Percentiles rank a stretch among this genome's conserved stretches.
Evolutionary conservation across 2,113 vertebrate genomes (phyloP).

Genomic region (Thermophis baileyi): DNA sequence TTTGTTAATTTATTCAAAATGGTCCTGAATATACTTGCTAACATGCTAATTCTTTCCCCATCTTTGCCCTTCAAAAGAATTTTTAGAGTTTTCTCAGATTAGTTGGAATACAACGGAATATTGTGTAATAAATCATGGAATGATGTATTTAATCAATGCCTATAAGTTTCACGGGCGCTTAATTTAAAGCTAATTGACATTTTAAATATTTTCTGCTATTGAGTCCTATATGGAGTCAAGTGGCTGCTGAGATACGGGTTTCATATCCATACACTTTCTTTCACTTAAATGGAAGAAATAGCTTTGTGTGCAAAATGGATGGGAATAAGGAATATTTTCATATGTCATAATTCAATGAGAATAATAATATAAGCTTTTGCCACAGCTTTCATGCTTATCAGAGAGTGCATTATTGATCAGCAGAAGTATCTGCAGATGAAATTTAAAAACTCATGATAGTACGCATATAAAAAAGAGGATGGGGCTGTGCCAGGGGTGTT

Average conservation of each 20-base stretch:
- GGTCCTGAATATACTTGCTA: conserved; percentile 21
- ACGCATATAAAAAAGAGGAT: not conserved
- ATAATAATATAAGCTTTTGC: not conserved
- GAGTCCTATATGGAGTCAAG: not conserved
- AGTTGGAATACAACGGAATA: conserved; percentile 30
- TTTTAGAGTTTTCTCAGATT: not conserved
- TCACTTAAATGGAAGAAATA: not conserved
- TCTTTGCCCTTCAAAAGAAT: conserved; percentile 47
- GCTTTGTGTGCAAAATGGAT: not conserved
- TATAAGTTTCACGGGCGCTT: not conserved
- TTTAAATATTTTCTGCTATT: not conserved
- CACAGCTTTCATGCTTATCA: not conserved
- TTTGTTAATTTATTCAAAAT: conserved; percentile 51
- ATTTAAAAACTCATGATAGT: not conserved
- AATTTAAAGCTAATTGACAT: conserved; percentile 2
- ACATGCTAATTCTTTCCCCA: not conserved
- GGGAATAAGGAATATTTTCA: not conserved
- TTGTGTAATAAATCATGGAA: conserved; percentile 26
- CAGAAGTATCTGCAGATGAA: not conserved
- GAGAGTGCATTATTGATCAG: not conserved
- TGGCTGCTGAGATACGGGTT: not conserved
- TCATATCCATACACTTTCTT: not conserved
- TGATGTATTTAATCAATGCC: not conserved
- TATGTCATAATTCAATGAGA: not conserved
- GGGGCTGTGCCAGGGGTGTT: too few species aligned